A percentile compares a stretch with the other conserved stretches of the same genome.
Evolutionary conservation across 2,888 invertebrate genomes (phyloP).

Genomic region (Acanthosepion pharaonis): DNA sequence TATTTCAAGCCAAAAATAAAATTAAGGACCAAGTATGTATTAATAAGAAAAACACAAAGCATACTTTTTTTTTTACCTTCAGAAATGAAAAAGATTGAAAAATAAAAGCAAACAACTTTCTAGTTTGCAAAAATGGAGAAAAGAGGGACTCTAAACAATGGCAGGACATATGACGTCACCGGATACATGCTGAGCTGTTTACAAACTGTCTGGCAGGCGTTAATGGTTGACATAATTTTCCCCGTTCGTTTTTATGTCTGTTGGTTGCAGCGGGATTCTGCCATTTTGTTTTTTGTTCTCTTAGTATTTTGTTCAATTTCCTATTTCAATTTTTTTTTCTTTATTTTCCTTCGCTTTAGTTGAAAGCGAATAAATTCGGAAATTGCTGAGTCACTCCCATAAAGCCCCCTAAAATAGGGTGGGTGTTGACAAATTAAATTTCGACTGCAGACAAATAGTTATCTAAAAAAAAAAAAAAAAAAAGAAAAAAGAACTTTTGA

Average conservation of each 20-base stretch:
- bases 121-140: not conserved
- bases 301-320: not conserved
- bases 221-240: constrained; percentile 15
- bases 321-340: not conserved
- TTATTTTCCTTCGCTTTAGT: not conserved
- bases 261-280: not conserved
- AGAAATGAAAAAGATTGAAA: not conserved
- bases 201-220: not conserved
- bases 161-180: not conserved
- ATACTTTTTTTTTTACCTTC: not conserved
- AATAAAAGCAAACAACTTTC: not conserved
- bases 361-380: not conserved
- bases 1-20: too few species aligned
- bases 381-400: not conserved
- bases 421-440: too few species aligned
- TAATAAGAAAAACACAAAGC: not conserved
- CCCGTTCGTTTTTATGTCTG: not conserved
- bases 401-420: not conserved
- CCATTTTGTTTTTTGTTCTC: not conserved
- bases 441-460: not conserved
- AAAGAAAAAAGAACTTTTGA: not conserved
- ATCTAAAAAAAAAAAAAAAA: not conserved
- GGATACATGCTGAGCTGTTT: not conserved
- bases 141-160: not conserved
- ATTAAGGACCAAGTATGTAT: not conserved